These are phyloP conservation scores for Myodes glareolus DNA, from an alignment of 2,113 vertebrate species.

Conservation along the genomic window DNA sequence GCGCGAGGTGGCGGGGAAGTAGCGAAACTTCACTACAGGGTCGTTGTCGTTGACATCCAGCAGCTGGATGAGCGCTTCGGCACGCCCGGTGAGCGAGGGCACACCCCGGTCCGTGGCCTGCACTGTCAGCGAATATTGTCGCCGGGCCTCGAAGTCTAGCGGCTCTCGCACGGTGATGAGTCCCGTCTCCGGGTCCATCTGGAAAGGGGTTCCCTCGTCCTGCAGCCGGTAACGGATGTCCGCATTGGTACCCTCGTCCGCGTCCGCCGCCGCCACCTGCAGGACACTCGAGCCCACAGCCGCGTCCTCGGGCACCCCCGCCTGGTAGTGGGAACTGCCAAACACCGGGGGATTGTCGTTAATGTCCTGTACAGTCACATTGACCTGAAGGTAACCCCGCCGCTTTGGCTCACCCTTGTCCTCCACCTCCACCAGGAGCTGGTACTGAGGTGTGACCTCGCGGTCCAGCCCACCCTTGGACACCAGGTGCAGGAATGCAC, in stretches of 20 bases:
- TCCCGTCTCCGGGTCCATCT: constrained; percentile 94
- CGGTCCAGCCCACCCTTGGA: constrained; percentile 95
- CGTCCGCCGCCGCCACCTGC: constrained; percentile 93
- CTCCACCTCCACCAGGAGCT: constrained; percentile 95
- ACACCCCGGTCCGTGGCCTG: constrained; percentile 93
- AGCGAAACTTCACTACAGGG: constrained; percentile 95
- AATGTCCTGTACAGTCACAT: constrained; percentile 96
- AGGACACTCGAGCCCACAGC: constrained; percentile 94
- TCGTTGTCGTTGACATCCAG: constrained; percentile 98
- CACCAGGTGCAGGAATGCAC: constrained; percentile 97
- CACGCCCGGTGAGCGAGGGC: constrained; percentile 92
- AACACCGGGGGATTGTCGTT: constrained; percentile 97
- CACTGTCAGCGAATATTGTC: constrained; percentile 94
- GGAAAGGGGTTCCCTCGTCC: constrained; percentile 89
- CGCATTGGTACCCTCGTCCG: constrained; percentile 95
- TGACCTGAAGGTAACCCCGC: constrained; percentile 96
- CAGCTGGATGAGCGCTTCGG: constrained; percentile 93
- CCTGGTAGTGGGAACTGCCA: constrained; percentile 92
- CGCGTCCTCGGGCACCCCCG: constrained; percentile 93
- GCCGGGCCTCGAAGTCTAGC: constrained; percentile 93
- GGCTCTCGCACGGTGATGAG: constrained; percentile 93
- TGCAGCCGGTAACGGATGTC: constrained; percentile 95
- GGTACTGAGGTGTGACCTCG: constrained; percentile 92
- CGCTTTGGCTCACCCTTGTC: constrained; percentile 95
- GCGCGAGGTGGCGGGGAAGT: constrained; percentile 95